A percentile compares a stretch with the other conserved stretches of the same genome.
Evolutionary conservation across 2,888 invertebrate species (phyloP).

Genomic region (Anagyrus pseudococci): DNA sequence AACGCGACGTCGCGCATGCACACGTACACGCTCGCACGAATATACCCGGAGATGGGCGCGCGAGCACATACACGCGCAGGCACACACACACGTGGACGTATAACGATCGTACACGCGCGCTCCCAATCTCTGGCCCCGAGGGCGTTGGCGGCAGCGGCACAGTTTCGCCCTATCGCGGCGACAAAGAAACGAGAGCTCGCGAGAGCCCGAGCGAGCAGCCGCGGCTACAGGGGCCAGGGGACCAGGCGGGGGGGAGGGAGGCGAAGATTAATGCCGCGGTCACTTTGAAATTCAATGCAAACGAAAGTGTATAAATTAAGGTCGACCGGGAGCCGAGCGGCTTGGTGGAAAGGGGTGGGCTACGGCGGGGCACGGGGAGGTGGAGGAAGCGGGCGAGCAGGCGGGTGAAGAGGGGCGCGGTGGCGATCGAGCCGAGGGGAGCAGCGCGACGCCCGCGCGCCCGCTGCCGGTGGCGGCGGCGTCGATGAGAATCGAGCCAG

Average conservation of each 20-base stretch:
- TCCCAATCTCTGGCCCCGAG: conserved; percentile 21
- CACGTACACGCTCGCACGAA: conserved; percentile 1
- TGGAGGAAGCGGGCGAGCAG: neutral
- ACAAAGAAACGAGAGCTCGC: conserved; percentile 22
- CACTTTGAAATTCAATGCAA: conserved; percentile 37
- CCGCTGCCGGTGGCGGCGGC: too few relatives aligned
- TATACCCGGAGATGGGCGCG: too few relatives aligned
- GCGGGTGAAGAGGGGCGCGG: neutral
- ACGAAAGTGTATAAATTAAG: conserved; percentile 26
- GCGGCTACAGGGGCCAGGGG: neutral
- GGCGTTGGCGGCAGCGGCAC: conserved; percentile 3
- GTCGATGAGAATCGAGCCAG: conserved; percentile 6
- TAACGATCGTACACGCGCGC: neutral
- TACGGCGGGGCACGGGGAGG: neutral
- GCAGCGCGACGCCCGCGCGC: neutral
- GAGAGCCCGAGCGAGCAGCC: neutral
- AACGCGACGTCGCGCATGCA: too few relatives aligned
- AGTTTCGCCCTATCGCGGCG: conserved; percentile 20
- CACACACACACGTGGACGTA: too few relatives aligned
- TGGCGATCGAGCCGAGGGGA: neutral
- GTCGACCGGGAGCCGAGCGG: neutral
- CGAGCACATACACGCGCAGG: too few relatives aligned
- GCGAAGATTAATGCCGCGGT: conserved; percentile 30
- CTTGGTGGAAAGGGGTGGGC: neutral
- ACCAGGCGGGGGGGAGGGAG: neutral